Conservation (phyloP, 2,888 invertebrate species). For the Alsophila aescularia region DNA sequence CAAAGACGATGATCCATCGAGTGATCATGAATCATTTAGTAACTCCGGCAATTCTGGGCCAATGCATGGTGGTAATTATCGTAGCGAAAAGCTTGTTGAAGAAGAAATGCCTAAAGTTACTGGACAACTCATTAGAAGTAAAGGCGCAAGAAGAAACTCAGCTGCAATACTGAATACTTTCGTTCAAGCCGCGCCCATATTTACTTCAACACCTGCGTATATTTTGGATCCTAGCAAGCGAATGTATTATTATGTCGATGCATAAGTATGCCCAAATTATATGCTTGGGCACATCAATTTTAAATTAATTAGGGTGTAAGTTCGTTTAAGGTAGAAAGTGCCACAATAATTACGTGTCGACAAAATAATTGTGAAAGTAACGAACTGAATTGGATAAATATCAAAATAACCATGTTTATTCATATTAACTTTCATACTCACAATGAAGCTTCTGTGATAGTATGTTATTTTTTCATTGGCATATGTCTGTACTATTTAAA, state of each 20-base stretch:
- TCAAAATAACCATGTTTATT: conserved; percentile 27
- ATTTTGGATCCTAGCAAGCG: conserved; percentile 80
- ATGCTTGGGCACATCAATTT: conserved; percentile 6
- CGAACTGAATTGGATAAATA: conserved; percentile 39
- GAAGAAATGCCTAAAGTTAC: conserved; percentile 38
- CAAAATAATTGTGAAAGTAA: conserved; percentile 49
- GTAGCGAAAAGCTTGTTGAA: conserved; percentile 61
- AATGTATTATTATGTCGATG: conserved; percentile 79
- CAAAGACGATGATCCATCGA: conserved; percentile 44
- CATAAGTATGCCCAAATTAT: conserved; percentile 35
- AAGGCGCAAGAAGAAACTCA: conserved; percentile 52
- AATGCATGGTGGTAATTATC: conserved; percentile 79
- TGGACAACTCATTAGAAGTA: conserved; percentile 38
- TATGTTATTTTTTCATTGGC: conserved; percentile 40
- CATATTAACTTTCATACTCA: conserved; percentile 15
- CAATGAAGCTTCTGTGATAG: conserved; percentile 69
- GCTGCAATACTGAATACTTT: conserved; percentile 69
- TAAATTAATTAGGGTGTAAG: conserved; percentile 42
- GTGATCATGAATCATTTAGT: conserved; percentile 48
- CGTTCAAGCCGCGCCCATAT: conserved; percentile 67
- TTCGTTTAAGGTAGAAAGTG: conserved; percentile 70
- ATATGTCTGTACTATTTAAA: conserved; percentile 9
- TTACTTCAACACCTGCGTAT: conserved; percentile 69
- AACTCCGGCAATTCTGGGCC: conserved; percentile 47
- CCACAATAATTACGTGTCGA: conserved; percentile 52